Evolutionary conservation across 2,113 vertebrate genomes (phyloP).

Genomic region (Solea solea): DNA sequence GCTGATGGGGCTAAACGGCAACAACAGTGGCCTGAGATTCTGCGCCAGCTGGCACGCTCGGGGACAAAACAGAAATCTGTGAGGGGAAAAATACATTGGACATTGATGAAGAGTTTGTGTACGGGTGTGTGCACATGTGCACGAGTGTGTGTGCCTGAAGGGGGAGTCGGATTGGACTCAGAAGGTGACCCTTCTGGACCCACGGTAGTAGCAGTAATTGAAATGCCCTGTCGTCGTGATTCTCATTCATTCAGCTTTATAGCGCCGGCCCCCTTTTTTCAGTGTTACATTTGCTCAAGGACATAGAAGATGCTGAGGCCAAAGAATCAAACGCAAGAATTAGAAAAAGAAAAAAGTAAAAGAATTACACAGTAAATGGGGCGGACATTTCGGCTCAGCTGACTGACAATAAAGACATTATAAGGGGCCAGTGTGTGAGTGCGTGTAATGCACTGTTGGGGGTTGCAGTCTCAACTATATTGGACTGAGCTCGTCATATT

Average conservation of each 20-base stretch:
- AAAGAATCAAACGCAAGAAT: slow-evolving; percentile 18
- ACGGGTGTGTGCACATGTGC: neutral
- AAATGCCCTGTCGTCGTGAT: slow-evolving; percentile 46
- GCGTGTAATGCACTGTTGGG: slow-evolving; percentile 10
- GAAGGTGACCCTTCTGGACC: slow-evolving; percentile 63
- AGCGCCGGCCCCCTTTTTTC: slow-evolving; percentile 33
- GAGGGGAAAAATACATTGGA: slow-evolving; percentile 20
- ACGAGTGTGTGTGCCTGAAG: slow-evolving; percentile 2
- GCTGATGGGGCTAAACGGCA: slow-evolving; percentile 70
- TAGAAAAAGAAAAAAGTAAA: too few relatives aligned
- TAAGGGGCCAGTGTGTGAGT: slow-evolving; percentile 11
- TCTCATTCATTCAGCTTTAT: slow-evolving; percentile 48
- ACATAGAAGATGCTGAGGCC: slow-evolving; percentile 1
- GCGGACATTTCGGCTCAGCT: slow-evolving; percentile 1
- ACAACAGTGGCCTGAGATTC: slow-evolving; percentile 57
- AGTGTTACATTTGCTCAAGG: slow-evolving; percentile 45
- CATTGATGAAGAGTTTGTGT: slow-evolving; percentile 45
- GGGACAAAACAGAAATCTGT: slow-evolving; percentile 66
- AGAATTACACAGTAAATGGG: slow-evolving; percentile 29
- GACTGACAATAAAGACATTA: slow-evolving; percentile 22
- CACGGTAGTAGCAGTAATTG: slow-evolving; percentile 53
- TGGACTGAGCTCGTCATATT: slow-evolving; percentile 39
- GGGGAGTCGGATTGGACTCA: neutral
- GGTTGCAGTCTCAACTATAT: slow-evolving; percentile 18
- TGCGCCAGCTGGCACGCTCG: slow-evolving; percentile 43